A percentile compares a stretch with the other conserved stretches of the same genome.
These are phyloP conservation scores for Rhagologus leucostigma DNA, from an alignment of 2,113 vertebrate genomes.

Conservation along the genomic window DNA sequence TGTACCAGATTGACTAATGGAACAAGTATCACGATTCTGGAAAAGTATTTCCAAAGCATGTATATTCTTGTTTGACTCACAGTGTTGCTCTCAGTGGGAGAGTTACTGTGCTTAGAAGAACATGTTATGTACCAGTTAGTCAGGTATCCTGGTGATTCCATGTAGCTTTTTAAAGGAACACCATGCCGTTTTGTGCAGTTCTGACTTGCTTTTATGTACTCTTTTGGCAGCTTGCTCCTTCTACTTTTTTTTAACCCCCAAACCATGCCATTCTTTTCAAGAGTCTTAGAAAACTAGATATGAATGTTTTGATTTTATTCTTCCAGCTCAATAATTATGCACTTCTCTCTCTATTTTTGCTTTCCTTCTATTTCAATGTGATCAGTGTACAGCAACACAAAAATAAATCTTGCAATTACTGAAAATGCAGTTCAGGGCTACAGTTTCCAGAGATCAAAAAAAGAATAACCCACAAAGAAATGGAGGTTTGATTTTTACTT, in stretches of 20 bases:
- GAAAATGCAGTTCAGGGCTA: neutral
- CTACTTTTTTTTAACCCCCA: neutral
- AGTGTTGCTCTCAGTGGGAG: neutral
- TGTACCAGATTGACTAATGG: neutral
- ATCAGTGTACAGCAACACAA: neutral
- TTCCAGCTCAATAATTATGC: neutral
- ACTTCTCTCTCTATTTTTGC: neutral
- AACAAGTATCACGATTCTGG: neutral
- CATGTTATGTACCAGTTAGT: neutral
- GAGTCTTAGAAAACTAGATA: neutral
- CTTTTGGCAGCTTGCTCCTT: neutral
- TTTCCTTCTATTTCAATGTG: neutral
- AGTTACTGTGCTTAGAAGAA: neutral
- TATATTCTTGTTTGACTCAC: constrained; percentile 28
- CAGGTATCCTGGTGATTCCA: constrained; percentile 8
- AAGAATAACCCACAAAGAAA: neutral
- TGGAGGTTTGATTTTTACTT: neutral
- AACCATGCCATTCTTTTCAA: neutral
- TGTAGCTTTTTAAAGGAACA: neutral
- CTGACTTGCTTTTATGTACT: neutral
- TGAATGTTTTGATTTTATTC: neutral
- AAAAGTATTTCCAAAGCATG: constrained; percentile 26
- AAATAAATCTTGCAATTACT: constrained; percentile 28
- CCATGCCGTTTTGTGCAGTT: neutral
- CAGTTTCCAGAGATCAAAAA: neutral